These are phyloP conservation scores for Hypena proboscidalis DNA, from an alignment of 2,888 invertebrate genomes.

Conservation along the genomic window DNA sequence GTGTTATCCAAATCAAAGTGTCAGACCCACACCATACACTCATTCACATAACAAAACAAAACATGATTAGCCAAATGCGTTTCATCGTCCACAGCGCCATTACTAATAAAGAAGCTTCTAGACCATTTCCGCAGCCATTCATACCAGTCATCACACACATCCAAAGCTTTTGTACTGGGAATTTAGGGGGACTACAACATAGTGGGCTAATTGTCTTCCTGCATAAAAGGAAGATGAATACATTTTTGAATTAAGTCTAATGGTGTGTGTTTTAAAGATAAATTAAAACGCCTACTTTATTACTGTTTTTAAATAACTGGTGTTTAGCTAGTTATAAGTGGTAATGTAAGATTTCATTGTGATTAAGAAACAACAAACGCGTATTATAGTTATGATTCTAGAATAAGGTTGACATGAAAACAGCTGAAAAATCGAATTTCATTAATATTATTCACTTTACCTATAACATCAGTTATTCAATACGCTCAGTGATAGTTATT, in stretches of 20 bases:
- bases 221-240: constrained; percentile 12
- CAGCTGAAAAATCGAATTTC: too few relatives aligned
- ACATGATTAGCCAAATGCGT: not conserved
- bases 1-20: too few relatives aligned
- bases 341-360: too few relatives aligned
- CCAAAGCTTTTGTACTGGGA: constrained; percentile 31
- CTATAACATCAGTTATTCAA: too few relatives aligned
- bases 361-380: too few relatives aligned
- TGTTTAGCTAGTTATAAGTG: too few relatives aligned
- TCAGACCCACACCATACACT: constrained; percentile 3
- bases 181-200: constrained; percentile 43
- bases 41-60: not conserved
- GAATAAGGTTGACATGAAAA: too few relatives aligned
- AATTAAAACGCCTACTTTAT: constrained; percentile 19
- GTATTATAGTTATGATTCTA: too few relatives aligned
- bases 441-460: too few relatives aligned
- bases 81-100: not conserved
- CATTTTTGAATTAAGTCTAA: constrained; percentile 38
- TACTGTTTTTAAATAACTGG: too few relatives aligned
- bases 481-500: too few relatives aligned
- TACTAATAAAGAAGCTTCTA: constrained; percentile 6
- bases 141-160: constrained; percentile 15
- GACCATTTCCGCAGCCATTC: constrained; percentile 6
- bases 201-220: constrained; percentile 36
- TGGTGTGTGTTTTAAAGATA: constrained; percentile 30